A percentile compares a stretch with the other conserved stretches of the same genome.
Conservation (phyloP, 2,797 vertebrate species). For the Semotilus atromaculatus region DNA sequence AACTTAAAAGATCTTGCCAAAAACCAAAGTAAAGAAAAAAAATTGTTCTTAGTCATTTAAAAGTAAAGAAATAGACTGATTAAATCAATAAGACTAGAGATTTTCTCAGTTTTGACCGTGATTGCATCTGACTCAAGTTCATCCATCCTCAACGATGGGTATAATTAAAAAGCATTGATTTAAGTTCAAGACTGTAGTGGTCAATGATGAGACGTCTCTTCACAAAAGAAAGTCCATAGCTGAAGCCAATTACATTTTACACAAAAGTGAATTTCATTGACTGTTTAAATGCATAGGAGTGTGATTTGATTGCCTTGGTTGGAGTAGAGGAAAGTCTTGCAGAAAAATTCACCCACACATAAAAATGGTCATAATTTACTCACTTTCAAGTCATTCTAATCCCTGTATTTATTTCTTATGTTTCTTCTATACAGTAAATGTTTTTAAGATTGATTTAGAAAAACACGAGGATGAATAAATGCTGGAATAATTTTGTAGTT, state of each 20-base stretch:
- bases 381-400: not conserved
- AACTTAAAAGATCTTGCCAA: not conserved
- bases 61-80: not conserved
- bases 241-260: not conserved
- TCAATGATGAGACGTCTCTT: not conserved
- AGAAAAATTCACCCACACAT: not conserved
- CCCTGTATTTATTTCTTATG: not conserved
- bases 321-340: not conserved
- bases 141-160: not conserved
- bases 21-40: not conserved
- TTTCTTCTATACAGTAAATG: not conserved
- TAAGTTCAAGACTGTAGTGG: not conserved
- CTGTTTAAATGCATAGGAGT: not conserved
- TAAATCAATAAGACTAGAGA: not conserved
- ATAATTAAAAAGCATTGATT: constrained; percentile 4
- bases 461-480: not conserved
- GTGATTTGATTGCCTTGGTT: not conserved
- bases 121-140: not conserved
- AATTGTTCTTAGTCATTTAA: not conserved
- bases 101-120: not conserved
- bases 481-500: not conserved
- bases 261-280: not conserved
- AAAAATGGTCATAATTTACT: not conserved
- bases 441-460: not conserved
- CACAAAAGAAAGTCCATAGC: not conserved